Evolutionary conservation across 2,797 vertebrate species (phyloP), one percentile per base, ranked within the genome.

Genomic region (Myripristis jacobus): DNA sequence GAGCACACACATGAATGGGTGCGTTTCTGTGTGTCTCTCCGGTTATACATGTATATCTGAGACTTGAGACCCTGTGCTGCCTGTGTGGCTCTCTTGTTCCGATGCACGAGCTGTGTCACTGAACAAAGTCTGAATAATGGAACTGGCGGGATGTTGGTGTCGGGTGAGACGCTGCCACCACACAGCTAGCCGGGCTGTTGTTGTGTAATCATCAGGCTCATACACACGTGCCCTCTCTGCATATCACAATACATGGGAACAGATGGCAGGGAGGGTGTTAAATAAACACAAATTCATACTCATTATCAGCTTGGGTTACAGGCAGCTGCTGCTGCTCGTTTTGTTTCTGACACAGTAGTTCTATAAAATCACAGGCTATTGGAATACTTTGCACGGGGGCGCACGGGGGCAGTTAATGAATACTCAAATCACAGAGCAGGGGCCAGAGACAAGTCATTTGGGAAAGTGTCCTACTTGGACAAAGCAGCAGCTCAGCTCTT

Each of bases 241-340:
- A 74, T 89, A 88, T 91, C 88, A 88, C 87, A 90, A 84, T 91
- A 91, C 85, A 90, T 21, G 65, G 24, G 74, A 89, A 73, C 93
- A 94, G 91, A 94, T 93, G 93, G 92, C 71, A 24, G 66, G 43
- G 79, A 80, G 67, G 82, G 86, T 88, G 90, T 91, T 92, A 88
- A 93, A 93, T 92, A 93, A 92, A 92, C 91, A 92, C 63, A 85
- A 84, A 83, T 78, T 83, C 78, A 78, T 53, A 56, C 76, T 85
- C 81, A 86, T 87, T 85, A 90, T 80, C 80, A 75, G 81, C 84
- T 92, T 71, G 79, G 81, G 88, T 93, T 91, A 88, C 91, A 87
- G 77, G 77, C 89, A 91, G 81, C 89, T 88, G 87, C 81, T 73
- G 70, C 62, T 1, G 63, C 74, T 68, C 69, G 0, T 63, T 72